Evolutionary conservation across 2,888 invertebrate species (phyloP), one percentile per base, ranked within the genome.

Genomic region (Scaeva pyrastri): DNA sequence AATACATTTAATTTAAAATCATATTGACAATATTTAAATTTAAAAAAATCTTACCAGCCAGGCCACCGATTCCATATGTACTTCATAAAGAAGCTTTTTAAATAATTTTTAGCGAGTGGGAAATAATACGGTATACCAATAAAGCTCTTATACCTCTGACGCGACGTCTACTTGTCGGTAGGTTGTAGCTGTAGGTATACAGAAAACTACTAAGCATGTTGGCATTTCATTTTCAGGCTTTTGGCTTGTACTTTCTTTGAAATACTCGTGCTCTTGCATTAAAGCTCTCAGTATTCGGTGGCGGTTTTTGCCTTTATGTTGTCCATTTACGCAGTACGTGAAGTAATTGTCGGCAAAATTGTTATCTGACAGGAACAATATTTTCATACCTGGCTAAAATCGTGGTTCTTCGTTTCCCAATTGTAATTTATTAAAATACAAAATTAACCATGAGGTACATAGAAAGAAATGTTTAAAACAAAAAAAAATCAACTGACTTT

Each of bases 381-480:
- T 64, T 31, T 45, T 19, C n/a, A 19, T 19, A 31, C 31, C 26
- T 12, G 45, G n/a, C n/a, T n/a, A n/a, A 31, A 48, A 19, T 19
- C 16, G 2, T 19, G 12, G 41, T 60, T 41, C 60, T n/a, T 60
- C 8, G 21, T 60, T 41, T 39, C 21, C 41, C 14, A 60, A 58
- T 58, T 12, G 19, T 16, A 16, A 12, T 36, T 58, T 58, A 19
- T 36, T 39, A 39, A 36, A 16, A 56, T 36, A 14, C 2, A 58
- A 60, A 16, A 58, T 2, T 21, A 12, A 75, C 64, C 66, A 82
- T 74, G 86, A 82, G 86, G 86, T 86, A 86, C 78, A 74, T 82
- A 74, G 66, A 23, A 62, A 45, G 26, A 75, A 75, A 55, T 39
- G 48, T 80, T 45, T 68, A 11, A 36, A 66, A 7, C 68, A 56